Evolutionary conservation across 2,888 invertebrate species (phyloP), one percentile per base, ranked within the genome.

Genomic region (Salpingus planirostris): DNA sequence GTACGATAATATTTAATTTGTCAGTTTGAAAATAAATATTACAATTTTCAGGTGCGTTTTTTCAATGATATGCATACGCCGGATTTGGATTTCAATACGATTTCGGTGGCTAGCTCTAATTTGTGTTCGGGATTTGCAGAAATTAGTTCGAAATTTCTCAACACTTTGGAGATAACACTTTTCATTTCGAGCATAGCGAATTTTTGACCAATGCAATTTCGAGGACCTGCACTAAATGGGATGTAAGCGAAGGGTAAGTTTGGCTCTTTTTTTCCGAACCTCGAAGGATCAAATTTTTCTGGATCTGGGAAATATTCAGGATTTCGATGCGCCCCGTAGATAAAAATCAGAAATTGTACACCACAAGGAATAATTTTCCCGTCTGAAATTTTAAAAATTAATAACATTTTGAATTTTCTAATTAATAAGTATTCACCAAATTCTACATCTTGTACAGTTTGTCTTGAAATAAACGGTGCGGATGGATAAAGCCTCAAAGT

Each of bases 181-280:
- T 74, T 75, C 41, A 75, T 54, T 52, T 74, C 72, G 46, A 72
- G 51, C 55, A 71, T 61, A 22, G 60, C 69, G 54, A 61, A 65
- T 49, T 64, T 66, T 49, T 68, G 68, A n/a, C n/a, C n/a, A n/a
- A n/a, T n/a, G n/a, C n/a, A n/a, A n/a, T n/a, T n/a, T n/a, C n/a
- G n/a, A n/a, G n/a, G n/a, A n/a, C n/a, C n/a, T n/a, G n/a, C n/a
- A n/a, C n/a, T n/a, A n/a, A n/a, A n/a, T n/a, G n/a, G n/a, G n/a
- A n/a, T n/a, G n/a, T n/a, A n/a, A n/a, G n/a, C n/a, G n/a, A n/a
- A n/a, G n/a, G n/a, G n/a, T n/a, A n/a, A n/a, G n/a, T n/a, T n/a
- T n/a, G n/a, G n/a, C n/a, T n/a, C n/a, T n/a, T n/a, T n/a, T n/a
- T n/a, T n/a, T 22, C 67, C 63, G 41, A 73, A 76, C 13, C 76